Evolutionary conservation across 2,113 vertebrate species (phyloP).

Genomic region (Neolamprologus caudopunctatus): DNA sequence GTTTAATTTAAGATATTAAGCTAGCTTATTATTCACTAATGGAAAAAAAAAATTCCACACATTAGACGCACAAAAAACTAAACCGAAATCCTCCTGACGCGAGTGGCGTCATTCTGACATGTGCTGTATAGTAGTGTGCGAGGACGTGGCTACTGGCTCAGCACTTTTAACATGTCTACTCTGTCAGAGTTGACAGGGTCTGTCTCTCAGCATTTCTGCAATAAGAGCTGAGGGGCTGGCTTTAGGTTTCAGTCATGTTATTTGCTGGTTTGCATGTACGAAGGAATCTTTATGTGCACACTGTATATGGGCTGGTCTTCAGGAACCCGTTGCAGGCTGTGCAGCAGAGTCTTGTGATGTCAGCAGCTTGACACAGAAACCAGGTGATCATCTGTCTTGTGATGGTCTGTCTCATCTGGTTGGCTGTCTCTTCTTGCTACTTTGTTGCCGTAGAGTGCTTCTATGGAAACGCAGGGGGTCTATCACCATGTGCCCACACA

Average conservation of each 20-base stretch:
- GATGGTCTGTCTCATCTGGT: background rate
- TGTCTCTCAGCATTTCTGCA: conserved; percentile 1
- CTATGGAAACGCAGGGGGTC: conserved; percentile 63
- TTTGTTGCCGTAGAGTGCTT: conserved; percentile 38
- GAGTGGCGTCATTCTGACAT: background rate
- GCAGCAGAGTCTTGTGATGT: background rate
- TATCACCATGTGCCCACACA: conserved; percentile 58
- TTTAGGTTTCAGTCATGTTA: background rate
- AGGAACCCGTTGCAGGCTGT: background rate
- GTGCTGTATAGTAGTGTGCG: background rate
- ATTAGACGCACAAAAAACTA: background rate
- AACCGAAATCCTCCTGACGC: background rate
- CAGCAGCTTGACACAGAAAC: background rate
- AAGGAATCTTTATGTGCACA: background rate
- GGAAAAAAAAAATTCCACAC: background rate
- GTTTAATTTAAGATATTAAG: background rate
- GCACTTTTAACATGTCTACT: background rate
- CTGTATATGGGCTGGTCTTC: background rate
- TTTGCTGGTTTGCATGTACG: background rate
- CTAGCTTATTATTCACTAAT: background rate
- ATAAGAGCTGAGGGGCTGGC: background rate
- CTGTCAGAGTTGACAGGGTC: background rate
- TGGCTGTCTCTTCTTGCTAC: conserved; percentile 19
- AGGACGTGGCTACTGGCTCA: background rate
- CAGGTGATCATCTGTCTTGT: background rate